A percentile compares a stretch with the other conserved stretches of the same genome.
Evolutionary conservation across 2,797 vertebrate genomes (phyloP).

Genomic region (Aselliscus stoliczkanus): DNA sequence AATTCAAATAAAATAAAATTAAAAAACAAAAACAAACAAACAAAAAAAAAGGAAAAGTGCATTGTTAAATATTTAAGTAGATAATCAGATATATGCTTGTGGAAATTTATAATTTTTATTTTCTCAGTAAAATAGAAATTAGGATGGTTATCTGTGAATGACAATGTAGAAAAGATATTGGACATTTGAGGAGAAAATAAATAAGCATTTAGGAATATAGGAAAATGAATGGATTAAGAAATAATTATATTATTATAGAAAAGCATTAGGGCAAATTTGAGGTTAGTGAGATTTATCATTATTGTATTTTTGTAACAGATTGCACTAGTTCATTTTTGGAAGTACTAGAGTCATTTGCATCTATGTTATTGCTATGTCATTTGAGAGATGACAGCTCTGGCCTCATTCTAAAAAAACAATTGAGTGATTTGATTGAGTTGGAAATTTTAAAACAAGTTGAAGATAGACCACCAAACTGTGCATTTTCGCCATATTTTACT

Average conservation of each 20-base stretch:
- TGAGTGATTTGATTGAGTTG: too few relatives aligned
- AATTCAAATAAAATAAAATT: too few relatives aligned
- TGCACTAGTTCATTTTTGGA: too few relatives aligned
- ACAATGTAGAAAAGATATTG: not conserved
- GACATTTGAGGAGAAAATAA: not conserved
- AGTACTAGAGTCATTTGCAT: too few relatives aligned
- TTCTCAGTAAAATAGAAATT: not conserved
- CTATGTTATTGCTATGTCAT: too few relatives aligned
- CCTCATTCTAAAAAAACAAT: too few relatives aligned
- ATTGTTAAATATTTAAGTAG: not conserved
- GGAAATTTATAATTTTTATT: not conserved
- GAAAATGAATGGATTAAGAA: not conserved
- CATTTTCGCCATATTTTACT: too few relatives aligned
- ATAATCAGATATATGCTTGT: not conserved
- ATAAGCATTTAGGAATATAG: not conserved
- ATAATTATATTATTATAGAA: fast-evolving
- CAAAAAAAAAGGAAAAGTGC: not conserved
- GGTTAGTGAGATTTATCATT: not conserved
- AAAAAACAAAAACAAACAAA: too few relatives aligned
- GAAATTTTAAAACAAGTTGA: too few relatives aligned
- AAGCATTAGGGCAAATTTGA: not conserved
- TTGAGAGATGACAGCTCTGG: too few relatives aligned
- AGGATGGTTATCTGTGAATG: not conserved
- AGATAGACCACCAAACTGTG: too few relatives aligned
- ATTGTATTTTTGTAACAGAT: too few relatives aligned